A percentile compares a stretch with the other conserved stretches of the same genome.
Conservation (phyloP, 2,797 vertebrate species). For the Rousettus madagascariensis region DNA sequence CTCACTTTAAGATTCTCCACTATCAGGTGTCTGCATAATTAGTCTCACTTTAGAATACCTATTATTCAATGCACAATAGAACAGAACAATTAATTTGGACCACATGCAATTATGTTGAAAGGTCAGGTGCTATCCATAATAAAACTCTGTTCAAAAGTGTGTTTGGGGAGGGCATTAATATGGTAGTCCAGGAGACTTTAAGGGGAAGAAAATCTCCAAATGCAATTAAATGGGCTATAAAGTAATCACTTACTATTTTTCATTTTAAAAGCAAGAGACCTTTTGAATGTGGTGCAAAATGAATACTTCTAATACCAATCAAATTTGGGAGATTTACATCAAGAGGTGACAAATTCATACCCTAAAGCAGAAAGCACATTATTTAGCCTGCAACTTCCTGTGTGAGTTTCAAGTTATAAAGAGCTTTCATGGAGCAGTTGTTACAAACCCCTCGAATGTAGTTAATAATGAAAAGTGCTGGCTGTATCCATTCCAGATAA, state of each 20-base stretch:
- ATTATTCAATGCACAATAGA: slow-evolving; percentile 65
- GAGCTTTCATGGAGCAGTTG: slow-evolving; percentile 48
- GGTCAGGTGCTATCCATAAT: slow-evolving; percentile 68
- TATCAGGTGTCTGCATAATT: slow-evolving; percentile 63
- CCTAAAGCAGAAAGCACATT: slow-evolving; percentile 25
- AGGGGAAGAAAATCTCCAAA: slow-evolving; percentile 54
- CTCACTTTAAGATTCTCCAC: slow-evolving; percentile 36
- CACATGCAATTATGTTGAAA: slow-evolving; percentile 71
- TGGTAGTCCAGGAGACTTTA: slow-evolving; percentile 50
- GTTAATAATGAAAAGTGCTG: slow-evolving; percentile 79
- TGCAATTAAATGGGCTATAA: slow-evolving; percentile 69
- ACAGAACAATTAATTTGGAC: slow-evolving; percentile 69
- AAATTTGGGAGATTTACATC: slow-evolving; percentile 59
- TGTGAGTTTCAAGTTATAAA: slow-evolving; percentile 63
- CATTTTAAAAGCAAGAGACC: slow-evolving; percentile 59
- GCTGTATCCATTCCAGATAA: slow-evolving; percentile 65
- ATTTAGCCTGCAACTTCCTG: slow-evolving; percentile 41
- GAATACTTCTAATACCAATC: slow-evolving; percentile 62
- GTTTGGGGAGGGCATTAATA: slow-evolving; percentile 32
- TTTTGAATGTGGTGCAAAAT: slow-evolving; percentile 61
- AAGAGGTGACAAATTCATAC: slow-evolving; percentile 31
- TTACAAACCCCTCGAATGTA: slow-evolving; percentile 66
- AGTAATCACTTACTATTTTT: slow-evolving; percentile 65
- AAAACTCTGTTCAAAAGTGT: slow-evolving; percentile 60
- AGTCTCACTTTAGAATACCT: slow-evolving; percentile 64